Base-by-base conservation (phyloP, 2,797 vertebrate species). In the Phalanger gymnotis region DNA sequence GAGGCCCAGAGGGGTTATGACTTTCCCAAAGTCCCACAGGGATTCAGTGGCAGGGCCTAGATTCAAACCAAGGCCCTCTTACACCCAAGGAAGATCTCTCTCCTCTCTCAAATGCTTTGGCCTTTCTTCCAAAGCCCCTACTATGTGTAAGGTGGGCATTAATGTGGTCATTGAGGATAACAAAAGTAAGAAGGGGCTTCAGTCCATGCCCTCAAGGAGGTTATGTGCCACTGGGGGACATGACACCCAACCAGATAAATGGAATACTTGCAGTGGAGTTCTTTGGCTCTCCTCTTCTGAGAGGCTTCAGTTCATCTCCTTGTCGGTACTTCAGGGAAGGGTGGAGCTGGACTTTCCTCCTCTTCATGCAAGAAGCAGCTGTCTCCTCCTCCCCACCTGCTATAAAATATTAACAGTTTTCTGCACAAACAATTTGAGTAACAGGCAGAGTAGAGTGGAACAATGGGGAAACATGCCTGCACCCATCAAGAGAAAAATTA, bases 401-500 rank as follows among this genome's bases (percentile, higher is more conserved):
- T 87, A 87, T 87, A 87, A 98, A 96, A 94, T 94, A 87, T 58
- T 96, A 96, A 92, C 93, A 93, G 92, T 97, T 96, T 96, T 95
- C 94, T 58, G 61, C 94, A 95, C 58, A 16, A 55, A 90, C 91
- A 55, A 95, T 93, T 97, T 97, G 91, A 94, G 93, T 95, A 95
- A 96, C 87, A 96, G 94, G 87, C 92, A 95, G 94, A 93, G 31
- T 30, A 55, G 92, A 90, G 93, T 34, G 89, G 92, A 97, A 96
- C 95, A 97, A 73, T 96, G 96, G 98, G 96, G 91, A 97, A 96
- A 94, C 89, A 97, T 96, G 97, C 92, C 97, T 96, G 28, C 92
- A 94, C 87, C 87, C 92, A 97, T 54, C 90, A 96, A 97, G 98
- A 97, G 94, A 96, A 96, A 97, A 98, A 97, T 97, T 97, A 94